Base-by-base conservation (phyloP, 2,113 vertebrate species). In the Ammodytes dubius region DNA sequence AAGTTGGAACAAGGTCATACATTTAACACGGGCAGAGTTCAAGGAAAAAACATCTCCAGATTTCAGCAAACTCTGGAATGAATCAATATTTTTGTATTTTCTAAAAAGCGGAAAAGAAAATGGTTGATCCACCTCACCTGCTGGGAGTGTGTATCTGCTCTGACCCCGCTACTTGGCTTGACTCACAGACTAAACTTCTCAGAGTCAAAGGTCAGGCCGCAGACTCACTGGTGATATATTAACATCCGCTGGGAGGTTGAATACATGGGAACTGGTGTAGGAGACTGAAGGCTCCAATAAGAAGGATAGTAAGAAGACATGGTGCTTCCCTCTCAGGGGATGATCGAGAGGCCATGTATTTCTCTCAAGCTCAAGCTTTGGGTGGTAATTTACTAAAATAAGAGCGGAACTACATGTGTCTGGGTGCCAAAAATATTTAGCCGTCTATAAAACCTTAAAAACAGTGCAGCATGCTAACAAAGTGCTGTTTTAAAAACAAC, bases 221-320 rank as follows among this genome's bases (percentile, higher is more conserved):
- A 77, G 27, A 86, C 49, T 65, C 54, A 67, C 77, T 90, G 73
- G 91, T 95, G 85, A 94, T 80, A 78, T 73, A 92, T 92, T 93
- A 94, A 93, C 90, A 87, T 91, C 86, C 40, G 27, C 81, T 81
- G 78, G 75, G 81, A 87, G 76, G 63, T 19, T 9, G n/a, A 54
- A 61, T 39, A 85, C 82, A 82, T 89, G 89, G 84, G 86, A 93
- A 87, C 61, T 46, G 27, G 17, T 57, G 27, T 2, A 9, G 39
- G 19, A 14, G 70, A 43, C 53, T 52, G 6, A 35, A 70, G 47
- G 9, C 39, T 75, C 11, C 37, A 11, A 53, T 46, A 19, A 8
- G 12, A 52, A 12, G 15, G 12, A 59, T 13, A 47, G 43, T 15
- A 52, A 50, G 50, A 19, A n/a, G 50, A n/a, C 6, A 17, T 47